These are phyloP conservation scores for Xiphorhynchus erythropygius DNA, from an alignment of 2,797 vertebrate genomes.

Conservation along the genomic window DNA sequence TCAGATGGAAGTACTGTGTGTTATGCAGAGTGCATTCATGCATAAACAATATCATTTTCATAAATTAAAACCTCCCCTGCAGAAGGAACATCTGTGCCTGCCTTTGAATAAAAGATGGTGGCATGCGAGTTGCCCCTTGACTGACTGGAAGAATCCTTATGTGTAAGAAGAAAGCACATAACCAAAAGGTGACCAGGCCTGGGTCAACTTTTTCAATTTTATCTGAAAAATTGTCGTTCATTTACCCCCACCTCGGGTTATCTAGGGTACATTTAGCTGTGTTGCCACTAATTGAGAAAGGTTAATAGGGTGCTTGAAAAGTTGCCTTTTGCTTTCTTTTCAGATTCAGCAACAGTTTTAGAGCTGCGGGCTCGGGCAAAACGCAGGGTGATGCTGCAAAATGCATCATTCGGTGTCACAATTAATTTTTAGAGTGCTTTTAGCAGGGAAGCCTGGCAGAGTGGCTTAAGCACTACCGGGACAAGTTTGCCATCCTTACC, in stretches of 20 bases:
- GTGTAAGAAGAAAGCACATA: conserved; percentile 33
- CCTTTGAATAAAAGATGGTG: conserved; percentile 89
- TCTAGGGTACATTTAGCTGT: neutral
- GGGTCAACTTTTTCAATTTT: neutral
- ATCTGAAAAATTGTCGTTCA: neutral
- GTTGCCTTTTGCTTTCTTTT: neutral
- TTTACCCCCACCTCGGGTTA: neutral
- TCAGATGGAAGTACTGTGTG: conserved; percentile 84
- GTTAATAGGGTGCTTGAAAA: neutral
- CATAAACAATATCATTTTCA: conserved; percentile 96
- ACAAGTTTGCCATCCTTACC: neutral
- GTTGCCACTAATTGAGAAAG: neutral
- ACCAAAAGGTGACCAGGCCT: neutral
- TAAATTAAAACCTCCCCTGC: conserved; percentile 95
- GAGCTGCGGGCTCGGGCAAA: neutral
- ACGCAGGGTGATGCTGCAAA: neutral
- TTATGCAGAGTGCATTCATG: conserved; percentile 87
- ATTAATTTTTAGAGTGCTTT: neutral
- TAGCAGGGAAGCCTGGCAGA: neutral
- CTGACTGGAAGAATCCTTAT: conserved; percentile 79
- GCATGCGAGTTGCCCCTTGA: conserved; percentile 80
- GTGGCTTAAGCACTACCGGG: neutral
- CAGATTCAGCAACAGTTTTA: neutral
- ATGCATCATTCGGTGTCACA: neutral
- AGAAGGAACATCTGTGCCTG: conserved; percentile 93